Evolutionary conservation across 2,888 invertebrate genomes (phyloP).

Genomic region (Nymphalis c-album): DNA sequence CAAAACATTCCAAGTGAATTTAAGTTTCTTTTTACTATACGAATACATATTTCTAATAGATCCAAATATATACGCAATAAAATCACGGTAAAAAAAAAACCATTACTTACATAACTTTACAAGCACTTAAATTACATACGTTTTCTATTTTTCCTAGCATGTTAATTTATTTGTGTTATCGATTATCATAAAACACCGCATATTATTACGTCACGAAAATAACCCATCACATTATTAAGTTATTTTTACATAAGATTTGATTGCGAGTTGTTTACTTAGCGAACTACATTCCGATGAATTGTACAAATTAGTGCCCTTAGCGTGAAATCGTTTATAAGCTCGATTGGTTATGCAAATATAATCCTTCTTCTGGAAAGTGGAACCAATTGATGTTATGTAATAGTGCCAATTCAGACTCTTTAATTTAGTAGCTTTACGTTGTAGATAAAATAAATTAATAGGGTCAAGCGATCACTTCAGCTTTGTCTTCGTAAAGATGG

Average conservation of each 20-base stretch:
- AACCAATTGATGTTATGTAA: conserved; percentile 18
- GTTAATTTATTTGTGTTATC: too few relatives aligned
- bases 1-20: too few relatives aligned
- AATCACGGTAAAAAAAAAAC: too few relatives aligned
- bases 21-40: too few relatives aligned
- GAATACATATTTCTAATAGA: too few relatives aligned
- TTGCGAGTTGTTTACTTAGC: not conserved
- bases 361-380: conserved; percentile 17
- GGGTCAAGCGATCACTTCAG: too few relatives aligned
- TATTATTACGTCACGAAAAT: not conserved
- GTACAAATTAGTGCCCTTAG: conserved; percentile 14
- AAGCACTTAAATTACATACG: too few relatives aligned
- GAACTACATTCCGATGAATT: not conserved
- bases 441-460: not conserved
- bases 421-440: conserved; percentile 4
- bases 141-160: too few relatives aligned
- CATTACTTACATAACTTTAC: too few relatives aligned
- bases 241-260: not conserved
- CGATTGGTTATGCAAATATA: conserved; percentile 14
- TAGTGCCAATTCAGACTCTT: conserved; percentile 4
- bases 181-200: not conserved
- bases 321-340: conserved; percentile 21
- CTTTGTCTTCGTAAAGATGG: too few relatives aligned
- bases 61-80: too few relatives aligned
- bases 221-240: not conserved